Percentiles rank a stretch among this genome's conserved stretches.
Conservation (phyloP, 2,888 invertebrate genomes). For the Elmis aenea region DNA sequence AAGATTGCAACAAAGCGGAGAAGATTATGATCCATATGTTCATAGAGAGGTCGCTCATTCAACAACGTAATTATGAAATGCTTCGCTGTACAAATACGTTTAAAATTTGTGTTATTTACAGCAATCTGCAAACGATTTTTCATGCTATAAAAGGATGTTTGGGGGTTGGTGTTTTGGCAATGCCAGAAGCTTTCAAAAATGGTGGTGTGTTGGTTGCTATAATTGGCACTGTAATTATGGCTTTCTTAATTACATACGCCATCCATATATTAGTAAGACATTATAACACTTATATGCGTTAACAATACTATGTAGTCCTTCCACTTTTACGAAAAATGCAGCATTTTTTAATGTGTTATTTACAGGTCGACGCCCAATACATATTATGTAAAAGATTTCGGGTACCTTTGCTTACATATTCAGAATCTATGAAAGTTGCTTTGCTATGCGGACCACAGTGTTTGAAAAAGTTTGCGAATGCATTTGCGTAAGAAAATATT, state of each 20-base stretch:
- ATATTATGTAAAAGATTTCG: conserved; percentile 11
- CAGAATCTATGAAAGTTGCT: conserved; percentile 9
- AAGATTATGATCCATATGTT: conserved; percentile 61
- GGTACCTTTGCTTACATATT: conserved; percentile 9
- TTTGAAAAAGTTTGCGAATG: background rate
- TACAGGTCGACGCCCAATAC: conserved; percentile 9
- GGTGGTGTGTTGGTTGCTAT: conserved; percentile 77
- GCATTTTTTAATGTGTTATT: too few species aligned
- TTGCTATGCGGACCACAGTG: conserved; percentile 10
- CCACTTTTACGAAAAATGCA: too few species aligned
- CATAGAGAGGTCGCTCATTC: conserved; percentile 62
- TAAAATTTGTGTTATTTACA: too few species aligned
- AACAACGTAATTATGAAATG: conserved; percentile 72
- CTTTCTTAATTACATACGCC: conserved; percentile 78
- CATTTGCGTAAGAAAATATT: background rate
- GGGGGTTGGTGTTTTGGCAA: conserved; percentile 90
- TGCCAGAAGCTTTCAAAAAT: conserved; percentile 88
- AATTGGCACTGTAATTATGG: conserved; percentile 70
- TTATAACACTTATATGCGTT: too few species aligned
- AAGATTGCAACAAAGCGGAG: too few species aligned
- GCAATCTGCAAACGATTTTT: conserved; percentile 75
- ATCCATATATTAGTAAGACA: conserved; percentile 79
- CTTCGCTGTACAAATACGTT: too few species aligned
- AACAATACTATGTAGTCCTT: too few species aligned
- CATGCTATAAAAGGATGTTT: conserved; percentile 86